These are phyloP conservation scores for Theretra japonica DNA, from an alignment of 2,888 invertebrate species.

Conservation along the genomic window DNA sequence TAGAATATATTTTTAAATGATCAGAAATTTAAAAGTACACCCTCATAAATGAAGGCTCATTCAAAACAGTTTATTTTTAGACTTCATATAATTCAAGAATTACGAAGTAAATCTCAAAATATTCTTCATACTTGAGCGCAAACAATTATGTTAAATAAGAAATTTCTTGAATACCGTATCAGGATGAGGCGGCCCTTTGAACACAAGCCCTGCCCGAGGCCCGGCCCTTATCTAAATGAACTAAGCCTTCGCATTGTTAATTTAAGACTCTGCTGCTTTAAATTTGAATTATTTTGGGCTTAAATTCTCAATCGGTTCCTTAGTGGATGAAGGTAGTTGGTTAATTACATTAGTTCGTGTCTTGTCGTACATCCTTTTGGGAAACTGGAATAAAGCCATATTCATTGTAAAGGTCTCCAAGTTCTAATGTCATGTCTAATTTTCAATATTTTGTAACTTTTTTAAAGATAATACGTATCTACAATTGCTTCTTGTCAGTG, in stretches of 20 bases:
- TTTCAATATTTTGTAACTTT: no score
- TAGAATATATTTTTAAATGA: no score
- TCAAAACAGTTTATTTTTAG: background rate
- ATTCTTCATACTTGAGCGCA: background rate
- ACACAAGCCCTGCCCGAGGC: slow-evolving; percentile 21
- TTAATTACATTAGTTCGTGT: no score
- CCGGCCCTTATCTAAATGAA: slow-evolving; percentile 25
- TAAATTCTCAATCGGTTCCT: background rate
- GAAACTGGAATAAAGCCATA: no score
- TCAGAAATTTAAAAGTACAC: background rate
- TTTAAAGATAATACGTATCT: no score
- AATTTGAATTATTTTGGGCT: slow-evolving; percentile 11
- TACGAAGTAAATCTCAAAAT: slow-evolving; percentile 7
- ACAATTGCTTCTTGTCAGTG: no score
- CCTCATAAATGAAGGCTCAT: background rate
- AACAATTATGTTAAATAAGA: slow-evolving; percentile 18
- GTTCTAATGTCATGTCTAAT: no score
- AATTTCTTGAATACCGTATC: slow-evolving; percentile 18
- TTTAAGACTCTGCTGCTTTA: slow-evolving; percentile 13
- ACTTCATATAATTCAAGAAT: background rate
- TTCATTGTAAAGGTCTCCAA: no score
- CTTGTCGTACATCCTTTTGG: no score
- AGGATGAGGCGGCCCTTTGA: slow-evolving; percentile 7
- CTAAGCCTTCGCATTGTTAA: slow-evolving; percentile 17
- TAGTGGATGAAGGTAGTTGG: background rate